Evolutionary conservation across 2,888 invertebrate genomes (phyloP), one percentile per base, ranked within the genome.

Genomic region (Leptinotarsa tumamoca): DNA sequence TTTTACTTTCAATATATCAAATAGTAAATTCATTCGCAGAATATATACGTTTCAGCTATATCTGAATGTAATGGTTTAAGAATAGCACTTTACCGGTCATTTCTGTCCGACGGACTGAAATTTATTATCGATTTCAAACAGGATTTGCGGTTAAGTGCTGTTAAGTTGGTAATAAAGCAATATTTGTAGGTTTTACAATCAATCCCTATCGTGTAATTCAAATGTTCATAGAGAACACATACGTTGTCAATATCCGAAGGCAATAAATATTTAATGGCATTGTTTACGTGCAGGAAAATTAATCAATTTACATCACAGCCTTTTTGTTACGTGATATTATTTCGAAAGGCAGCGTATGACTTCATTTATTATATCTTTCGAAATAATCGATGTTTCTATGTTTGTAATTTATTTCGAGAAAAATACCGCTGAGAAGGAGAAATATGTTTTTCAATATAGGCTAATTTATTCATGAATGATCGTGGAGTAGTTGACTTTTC

Each of bases 141-240:
- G 58, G 58, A 58, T 58, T 58, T 58, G 58, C 58, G 58, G 58
- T 58, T 58, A 21, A 58, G 58, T 58, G 58, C 23, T 23, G 58
- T 58, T 58, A 58, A 58, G 58, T 58, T 23, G 23, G 58, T 58
- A 58, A 58, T 58, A 58, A 58, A 58, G 58, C 58, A 58, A 58
- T 58, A 58, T 4, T 58, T 17, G 21, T 23, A 21, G 23, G 58
- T 23, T 21, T 13, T 58, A 15, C 21, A 58, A 58, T 23, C 13
- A 58, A 58, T 43, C 10, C 43, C 10, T 58, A 58, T 23, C 58
- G 58, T 18, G 21, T 10, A 43, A 10, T 43, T 43, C 43, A 43
- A 43, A 10, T 43, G 43, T 43, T 43, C 43, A 43, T 43, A 7
- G 3, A 27, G 23, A 23, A 58, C n/a, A 43, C 10, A 43, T 43